Percentiles rank a stretch among this genome's conserved stretches.
These are phyloP conservation scores for Zelostemma sp. DNA, from an alignment of 1,140 invertebrate genomes.

Conservation along the genomic window DNA sequence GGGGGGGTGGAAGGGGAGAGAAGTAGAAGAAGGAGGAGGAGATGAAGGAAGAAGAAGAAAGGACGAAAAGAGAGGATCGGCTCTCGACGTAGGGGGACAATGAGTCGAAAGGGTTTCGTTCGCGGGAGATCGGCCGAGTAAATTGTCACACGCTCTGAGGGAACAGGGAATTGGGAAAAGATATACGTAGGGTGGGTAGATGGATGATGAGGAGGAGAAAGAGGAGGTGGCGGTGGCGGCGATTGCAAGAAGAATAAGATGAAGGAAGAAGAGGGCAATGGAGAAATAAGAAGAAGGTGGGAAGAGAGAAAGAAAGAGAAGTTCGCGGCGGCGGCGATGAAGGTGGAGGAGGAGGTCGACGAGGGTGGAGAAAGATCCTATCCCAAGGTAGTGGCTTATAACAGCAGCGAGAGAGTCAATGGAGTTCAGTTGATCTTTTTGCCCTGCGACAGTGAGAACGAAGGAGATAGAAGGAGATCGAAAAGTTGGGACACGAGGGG, in stretches of 20 bases:
- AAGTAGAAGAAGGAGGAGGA: conserved; percentile 50
- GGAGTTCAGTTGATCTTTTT: conserved; percentile 41
- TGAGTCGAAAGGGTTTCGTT: conserved; percentile 31
- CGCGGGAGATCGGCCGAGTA: conserved; percentile 64
- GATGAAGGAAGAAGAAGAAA: conserved; percentile 47
- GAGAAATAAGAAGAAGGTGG: conserved; percentile 8
- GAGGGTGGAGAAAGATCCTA: conserved; percentile 63
- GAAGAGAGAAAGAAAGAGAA: conserved; percentile 27
- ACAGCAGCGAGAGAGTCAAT: conserved; percentile 21
- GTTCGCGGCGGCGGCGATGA: conserved; percentile 35
- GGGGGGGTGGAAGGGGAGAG: conserved; percentile 43
- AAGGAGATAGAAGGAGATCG: conserved; percentile 39
- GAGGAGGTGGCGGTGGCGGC: conserved; percentile 2
- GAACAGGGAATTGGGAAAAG: conserved; percentile 56
- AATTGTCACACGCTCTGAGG: conserved; percentile 69
- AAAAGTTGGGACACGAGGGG: background rate
- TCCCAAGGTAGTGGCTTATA: conserved; percentile 52
- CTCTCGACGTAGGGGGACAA: conserved; percentile 20
- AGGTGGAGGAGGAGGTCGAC: conserved; percentile 44
- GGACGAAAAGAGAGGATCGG: conserved; percentile 38
- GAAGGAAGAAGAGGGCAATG: conserved; percentile 28
- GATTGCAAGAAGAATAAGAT: conserved; percentile 8
- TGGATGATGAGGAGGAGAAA: conserved; percentile 16
- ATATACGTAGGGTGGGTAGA: conserved; percentile 27
- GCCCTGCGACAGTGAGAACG: conserved; percentile 22